Conservation (phyloP, 2,113 vertebrate species). For the Spizaetus ornatus region DNA sequence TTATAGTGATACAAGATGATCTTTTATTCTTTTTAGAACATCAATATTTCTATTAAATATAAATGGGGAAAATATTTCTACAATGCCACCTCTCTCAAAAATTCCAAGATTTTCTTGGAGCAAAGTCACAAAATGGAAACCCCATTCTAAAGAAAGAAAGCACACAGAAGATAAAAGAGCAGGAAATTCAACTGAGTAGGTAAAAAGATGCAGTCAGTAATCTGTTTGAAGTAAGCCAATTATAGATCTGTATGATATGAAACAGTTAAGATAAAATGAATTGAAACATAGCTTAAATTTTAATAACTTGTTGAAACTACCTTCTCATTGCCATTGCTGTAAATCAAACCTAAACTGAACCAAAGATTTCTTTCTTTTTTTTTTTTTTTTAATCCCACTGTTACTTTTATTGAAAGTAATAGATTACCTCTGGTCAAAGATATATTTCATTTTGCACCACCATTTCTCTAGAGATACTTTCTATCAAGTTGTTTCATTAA, state of each 20-base stretch:
- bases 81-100: not conserved
- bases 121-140: not conserved
- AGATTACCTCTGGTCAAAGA: not conserved
- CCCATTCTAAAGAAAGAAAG: not conserved
- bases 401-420: slow-evolving; percentile 12
- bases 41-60: not conserved
- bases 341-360: not conserved
- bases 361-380: not conserved
- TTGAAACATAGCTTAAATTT: not conserved
- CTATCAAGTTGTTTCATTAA: slow-evolving; percentile 1
- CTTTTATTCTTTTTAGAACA: not conserved
- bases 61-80: not conserved
- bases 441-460: not conserved
- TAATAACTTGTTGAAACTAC: not conserved
- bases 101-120: not conserved
- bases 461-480: not conserved
- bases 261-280: not conserved
- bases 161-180: not conserved
- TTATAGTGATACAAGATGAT: not conserved
- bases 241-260: not conserved
- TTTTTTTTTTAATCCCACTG: not conserved
- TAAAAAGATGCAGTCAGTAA: not conserved
- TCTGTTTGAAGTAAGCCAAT: not conserved
- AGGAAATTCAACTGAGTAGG: not conserved
- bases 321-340: not conserved